Base-by-base conservation (phyloP, 2,113 vertebrate genomes). In the Takifugu flavidus region DNA sequence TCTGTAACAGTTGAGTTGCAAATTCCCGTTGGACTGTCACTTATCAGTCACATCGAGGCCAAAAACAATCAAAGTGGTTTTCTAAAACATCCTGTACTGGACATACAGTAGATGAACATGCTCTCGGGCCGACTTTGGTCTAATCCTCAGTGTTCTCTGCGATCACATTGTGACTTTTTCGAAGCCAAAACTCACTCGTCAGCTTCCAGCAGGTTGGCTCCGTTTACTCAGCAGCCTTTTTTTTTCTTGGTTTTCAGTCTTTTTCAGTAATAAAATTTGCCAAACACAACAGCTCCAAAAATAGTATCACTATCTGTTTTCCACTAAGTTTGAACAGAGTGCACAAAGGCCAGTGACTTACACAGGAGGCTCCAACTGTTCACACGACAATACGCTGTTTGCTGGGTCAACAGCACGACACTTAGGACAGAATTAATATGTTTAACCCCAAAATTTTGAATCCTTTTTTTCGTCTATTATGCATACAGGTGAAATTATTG, bases 211-310 rank as follows among this genome's bases (percentile, higher is more conserved):
- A 65, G 59, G 28, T 52, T 61, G 54, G 53, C 61, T 70, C 57
- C 46, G 49, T 57, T 56, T 39, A 62, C 54, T 25, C 25, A 11
- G 8, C 34, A 39, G 34, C 34, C 34, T 39, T 39, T 39, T 39
- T 39, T 67, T 31, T 53, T 53, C 55, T 26, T 64, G 7, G 28
- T 52, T 31, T 65, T 57, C 8, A 42, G 43, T 26, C 20, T 42
- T 14, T 28, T 49, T 29, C 31, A 44, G 29, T 63, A 49, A 63
- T 51, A 61, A 27, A 39, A 34, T 56, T 53, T 67, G 52, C 67
- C 77, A 83, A 60, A 77, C 44, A 60, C 65, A 25, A 56, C 53
- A 61, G 53, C 73, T 75, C 59, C 49, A 67, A 70, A 72, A 83
- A 70, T 78, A 78, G 45, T 39, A 13, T 25, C 3, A 1, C 56